Conservation (phyloP, 1,140 invertebrate species). For the Oscheius sp. region DNA sequence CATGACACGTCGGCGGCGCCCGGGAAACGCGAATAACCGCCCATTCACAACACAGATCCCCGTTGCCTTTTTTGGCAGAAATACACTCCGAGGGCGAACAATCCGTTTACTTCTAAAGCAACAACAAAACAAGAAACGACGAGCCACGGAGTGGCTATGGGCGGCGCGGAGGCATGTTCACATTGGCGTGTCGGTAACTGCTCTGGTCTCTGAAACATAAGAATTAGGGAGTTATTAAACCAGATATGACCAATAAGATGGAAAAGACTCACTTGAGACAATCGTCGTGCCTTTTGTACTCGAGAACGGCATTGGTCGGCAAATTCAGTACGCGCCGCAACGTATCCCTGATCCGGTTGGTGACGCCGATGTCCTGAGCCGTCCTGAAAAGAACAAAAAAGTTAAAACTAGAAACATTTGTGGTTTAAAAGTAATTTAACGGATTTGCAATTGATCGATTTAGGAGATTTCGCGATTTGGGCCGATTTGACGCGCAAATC, state of each 20-base stretch:
- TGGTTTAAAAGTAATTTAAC: too few relatives aligned
- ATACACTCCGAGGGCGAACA: too few relatives aligned
- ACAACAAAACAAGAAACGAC: background rate
- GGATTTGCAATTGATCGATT: too few relatives aligned
- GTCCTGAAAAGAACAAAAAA: constrained; percentile 67
- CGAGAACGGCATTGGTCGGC: constrained; percentile 83
- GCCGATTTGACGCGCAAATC: too few relatives aligned
- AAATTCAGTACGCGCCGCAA: constrained; percentile 88
- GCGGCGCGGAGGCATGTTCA: constrained; percentile 10
- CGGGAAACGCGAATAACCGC: too few relatives aligned
- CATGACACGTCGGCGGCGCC: too few relatives aligned
- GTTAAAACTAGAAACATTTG: too few relatives aligned
- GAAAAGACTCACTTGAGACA: constrained; percentile 68
- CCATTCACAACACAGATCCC: too few relatives aligned
- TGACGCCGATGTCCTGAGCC: constrained; percentile 80
- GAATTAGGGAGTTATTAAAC: background rate
- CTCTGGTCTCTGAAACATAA: constrained; percentile 33
- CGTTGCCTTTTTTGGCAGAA: too few relatives aligned
- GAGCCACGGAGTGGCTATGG: background rate
- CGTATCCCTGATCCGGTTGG: constrained; percentile 86
- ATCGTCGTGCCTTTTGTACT: constrained; percentile 91
- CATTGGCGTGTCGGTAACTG: constrained; percentile 38
- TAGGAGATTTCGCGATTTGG: too few relatives aligned
- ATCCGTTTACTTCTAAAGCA: background rate
- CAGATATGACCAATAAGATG: background rate